phyloP scores from a whole-genome alignment of 2,113 vertebrate genomes.

The Sinocyclocheilus anshuiensis region DNA sequence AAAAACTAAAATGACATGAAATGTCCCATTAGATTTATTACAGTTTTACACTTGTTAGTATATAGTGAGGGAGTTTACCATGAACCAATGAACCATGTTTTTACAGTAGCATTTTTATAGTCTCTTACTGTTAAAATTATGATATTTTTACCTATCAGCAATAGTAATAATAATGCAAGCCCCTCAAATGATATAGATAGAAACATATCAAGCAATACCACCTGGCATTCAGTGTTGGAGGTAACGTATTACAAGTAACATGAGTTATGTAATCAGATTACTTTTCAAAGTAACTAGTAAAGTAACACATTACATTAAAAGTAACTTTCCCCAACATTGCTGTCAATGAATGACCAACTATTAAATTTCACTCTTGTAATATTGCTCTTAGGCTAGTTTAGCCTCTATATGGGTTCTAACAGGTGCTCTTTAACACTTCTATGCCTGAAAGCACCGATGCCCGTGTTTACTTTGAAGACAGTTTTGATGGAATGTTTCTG shows the following conservation, averaged over 20 bases:
- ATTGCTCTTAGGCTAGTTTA: conserved; percentile 1
- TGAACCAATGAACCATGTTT: too few species aligned
- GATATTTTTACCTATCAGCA: background rate
- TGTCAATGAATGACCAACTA: conserved; percentile 16
- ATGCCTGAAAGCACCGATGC: conserved; percentile 15
- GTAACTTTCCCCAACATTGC: background rate
- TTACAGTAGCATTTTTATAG: too few species aligned
- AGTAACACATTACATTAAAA: background rate
- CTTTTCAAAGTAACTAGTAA: too few species aligned
- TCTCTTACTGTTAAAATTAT: too few species aligned
- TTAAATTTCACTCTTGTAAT: conserved; percentile 26
- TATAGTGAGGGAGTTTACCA: too few species aligned
- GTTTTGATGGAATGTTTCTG: conserved; percentile 43
- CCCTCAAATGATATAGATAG: background rate
- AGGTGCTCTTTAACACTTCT: conserved; percentile 33
- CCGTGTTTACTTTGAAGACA: conserved; percentile 34
- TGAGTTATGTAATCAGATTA: too few species aligned
- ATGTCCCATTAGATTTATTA: too few species aligned
- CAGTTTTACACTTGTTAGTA: too few species aligned
- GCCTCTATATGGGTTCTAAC: conserved; percentile 11
- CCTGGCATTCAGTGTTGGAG: too few species aligned
- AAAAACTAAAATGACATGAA: too few species aligned
- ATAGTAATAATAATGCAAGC: background rate
- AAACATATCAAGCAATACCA: background rate
- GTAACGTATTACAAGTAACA: too few species aligned